A percentile compares a stretch with the other conserved stretches of the same genome.
These are phyloP conservation scores for Chamaea fasciata DNA, from an alignment of 2,113 vertebrate species.

Conservation along the genomic window DNA sequence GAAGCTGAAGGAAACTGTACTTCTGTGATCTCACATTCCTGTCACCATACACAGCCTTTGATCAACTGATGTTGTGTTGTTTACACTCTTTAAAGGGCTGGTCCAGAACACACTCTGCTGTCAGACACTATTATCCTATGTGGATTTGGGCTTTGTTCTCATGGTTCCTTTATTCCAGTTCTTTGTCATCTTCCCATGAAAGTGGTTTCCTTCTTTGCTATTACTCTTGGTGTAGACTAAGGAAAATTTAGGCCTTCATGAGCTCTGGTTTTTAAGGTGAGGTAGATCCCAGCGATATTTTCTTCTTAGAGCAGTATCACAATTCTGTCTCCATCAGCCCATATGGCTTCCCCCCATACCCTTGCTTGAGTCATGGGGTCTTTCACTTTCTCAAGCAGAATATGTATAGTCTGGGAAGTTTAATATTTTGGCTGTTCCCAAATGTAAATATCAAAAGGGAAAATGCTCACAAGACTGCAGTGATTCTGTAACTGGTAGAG, in stretches of 20 bases:
- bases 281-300: background rate
- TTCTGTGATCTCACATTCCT: constrained; percentile 26
- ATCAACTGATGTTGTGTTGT: background rate
- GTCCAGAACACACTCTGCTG: background rate
- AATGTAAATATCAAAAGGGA: background rate
- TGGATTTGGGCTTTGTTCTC: constrained; percentile 24
- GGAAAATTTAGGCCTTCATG: background rate
- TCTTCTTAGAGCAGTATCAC: background rate
- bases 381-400: background rate
- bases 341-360: accelerated
- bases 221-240: background rate
- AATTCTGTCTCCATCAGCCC: background rate
- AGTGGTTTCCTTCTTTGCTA: background rate
- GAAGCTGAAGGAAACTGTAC: background rate
- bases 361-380: background rate
- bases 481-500: background rate
- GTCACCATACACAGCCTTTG: constrained; percentile 6
- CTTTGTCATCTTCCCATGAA: constrained; percentile 38
- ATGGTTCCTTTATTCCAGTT: background rate
- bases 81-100: background rate
- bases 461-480: background rate
- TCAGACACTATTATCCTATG: constrained; percentile 14
- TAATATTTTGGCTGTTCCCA: background rate
- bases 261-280: background rate
- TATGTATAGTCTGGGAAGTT: background rate